Conservation (phyloP, 1,140 invertebrate species). For the Bombus fervidus region DNA sequence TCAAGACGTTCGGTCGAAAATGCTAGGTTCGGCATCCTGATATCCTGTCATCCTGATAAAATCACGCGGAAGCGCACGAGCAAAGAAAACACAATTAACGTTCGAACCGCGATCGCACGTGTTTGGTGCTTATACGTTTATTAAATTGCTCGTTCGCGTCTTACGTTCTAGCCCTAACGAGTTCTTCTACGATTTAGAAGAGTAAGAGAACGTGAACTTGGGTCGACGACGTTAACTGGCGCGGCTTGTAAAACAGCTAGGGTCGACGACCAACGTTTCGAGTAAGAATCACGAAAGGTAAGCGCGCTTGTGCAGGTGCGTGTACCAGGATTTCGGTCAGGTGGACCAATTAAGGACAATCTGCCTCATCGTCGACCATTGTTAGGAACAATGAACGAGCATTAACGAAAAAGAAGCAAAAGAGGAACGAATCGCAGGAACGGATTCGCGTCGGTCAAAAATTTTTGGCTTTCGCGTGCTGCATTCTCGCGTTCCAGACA, state of each 20-base stretch:
- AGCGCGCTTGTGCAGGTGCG: background rate
- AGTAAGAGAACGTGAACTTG: background rate
- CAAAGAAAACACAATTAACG: too few species aligned
- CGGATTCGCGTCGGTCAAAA: background rate
- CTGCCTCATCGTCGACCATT: background rate
- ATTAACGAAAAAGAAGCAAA: background rate
- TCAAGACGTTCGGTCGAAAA: background rate
- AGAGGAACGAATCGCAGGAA: background rate
- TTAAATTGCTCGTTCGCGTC: too few species aligned
- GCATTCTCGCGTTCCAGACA: too few species aligned
- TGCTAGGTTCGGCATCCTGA: too few species aligned
- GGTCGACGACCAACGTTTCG: background rate
- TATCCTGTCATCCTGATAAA: background rate
- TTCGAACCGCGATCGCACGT: too few species aligned
- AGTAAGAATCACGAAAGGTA: background rate
- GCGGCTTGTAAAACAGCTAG: background rate
- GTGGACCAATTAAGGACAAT: conserved; percentile 14
- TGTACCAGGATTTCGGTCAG: conserved; percentile 22
- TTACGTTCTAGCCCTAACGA: too few species aligned
- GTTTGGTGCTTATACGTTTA: too few species aligned
- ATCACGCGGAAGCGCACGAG: background rate
- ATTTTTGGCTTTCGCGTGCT: background rate
- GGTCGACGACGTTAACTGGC: background rate
- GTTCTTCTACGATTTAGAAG: background rate
- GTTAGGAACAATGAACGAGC: background rate